These are phyloP conservation scores for Pterostichus madidus DNA, from an alignment of 2,888 invertebrate genomes.

Conservation along the genomic window DNA sequence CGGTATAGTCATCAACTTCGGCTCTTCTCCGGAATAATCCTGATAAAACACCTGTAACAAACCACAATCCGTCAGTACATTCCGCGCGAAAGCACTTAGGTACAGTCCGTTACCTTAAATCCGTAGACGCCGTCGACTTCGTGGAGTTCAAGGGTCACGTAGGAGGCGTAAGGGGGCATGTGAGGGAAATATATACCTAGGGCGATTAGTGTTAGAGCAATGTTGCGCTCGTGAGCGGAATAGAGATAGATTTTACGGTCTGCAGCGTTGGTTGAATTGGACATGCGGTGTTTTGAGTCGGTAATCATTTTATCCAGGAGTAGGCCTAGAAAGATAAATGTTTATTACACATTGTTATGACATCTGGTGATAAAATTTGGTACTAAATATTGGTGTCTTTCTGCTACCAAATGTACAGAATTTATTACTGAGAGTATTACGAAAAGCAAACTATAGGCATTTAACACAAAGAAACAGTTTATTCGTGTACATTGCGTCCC, in stretches of 20 bases:
- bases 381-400: no score
- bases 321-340: constrained; percentile 18
- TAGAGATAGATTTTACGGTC: constrained; percentile 81
- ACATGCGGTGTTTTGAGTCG: constrained; percentile 69
- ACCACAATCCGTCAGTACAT: not conserved
- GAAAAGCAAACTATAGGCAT: no score
- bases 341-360: no score
- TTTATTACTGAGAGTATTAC: no score
- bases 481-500: no score
- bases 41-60: constrained; percentile 71
- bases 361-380: no score
- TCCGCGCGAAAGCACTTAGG: not conserved
- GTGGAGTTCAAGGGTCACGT: constrained; percentile 67
- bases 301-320: constrained; percentile 59
- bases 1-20: constrained; percentile 67
- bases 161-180: constrained; percentile 68
- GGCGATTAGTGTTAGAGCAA: constrained; percentile 81
- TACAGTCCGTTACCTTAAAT: constrained; percentile 44
- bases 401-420: no score
- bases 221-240: constrained; percentile 84
- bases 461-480: no score
- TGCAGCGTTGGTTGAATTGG: constrained; percentile 74
- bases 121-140: constrained; percentile 74
- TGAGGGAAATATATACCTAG: constrained; percentile 81
- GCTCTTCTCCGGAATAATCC: constrained; percentile 70